Conservation (phyloP, 2,797 vertebrate genomes). For the Alcedo atthis region DNA sequence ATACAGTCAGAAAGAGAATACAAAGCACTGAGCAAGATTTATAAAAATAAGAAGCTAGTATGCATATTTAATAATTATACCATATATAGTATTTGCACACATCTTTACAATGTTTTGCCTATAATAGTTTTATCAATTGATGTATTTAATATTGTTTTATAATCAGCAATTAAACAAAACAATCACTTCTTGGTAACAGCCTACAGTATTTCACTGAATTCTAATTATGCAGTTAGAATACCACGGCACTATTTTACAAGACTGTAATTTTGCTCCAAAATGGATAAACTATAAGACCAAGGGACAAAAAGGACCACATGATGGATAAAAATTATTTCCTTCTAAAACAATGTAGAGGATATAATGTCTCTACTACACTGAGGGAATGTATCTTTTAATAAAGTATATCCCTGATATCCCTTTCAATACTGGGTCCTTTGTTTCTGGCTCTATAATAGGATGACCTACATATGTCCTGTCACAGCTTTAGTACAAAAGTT, state of each 20-base stretch:
- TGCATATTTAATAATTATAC: neutral
- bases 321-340: neutral
- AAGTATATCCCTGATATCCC: neutral
- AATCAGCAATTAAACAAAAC: slow-evolving; percentile 31
- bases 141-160: slow-evolving; percentile 47
- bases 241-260: neutral
- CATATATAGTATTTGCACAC: neutral
- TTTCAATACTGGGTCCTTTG: neutral
- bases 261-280: neutral
- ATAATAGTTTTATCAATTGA: slow-evolving; percentile 2
- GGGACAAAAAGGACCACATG: neutral
- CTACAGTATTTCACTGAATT: neutral
- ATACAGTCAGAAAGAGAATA: neutral
- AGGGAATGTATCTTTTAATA: neutral
- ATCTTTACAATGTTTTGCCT: neutral
- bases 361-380: neutral
- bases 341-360: neutral
- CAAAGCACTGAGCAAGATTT: neutral
- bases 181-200: neutral
- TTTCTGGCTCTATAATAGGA: neutral
- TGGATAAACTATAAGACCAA: neutral
- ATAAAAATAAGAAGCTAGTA: neutral
- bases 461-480: neutral
- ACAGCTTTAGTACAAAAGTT: neutral
- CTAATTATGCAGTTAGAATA: slow-evolving; percentile 16